Evolutionary conservation across 2,797 vertebrate genomes (phyloP), one percentile per base, ranked within the genome.

Genomic region (Sebastes diploproa): DNA sequence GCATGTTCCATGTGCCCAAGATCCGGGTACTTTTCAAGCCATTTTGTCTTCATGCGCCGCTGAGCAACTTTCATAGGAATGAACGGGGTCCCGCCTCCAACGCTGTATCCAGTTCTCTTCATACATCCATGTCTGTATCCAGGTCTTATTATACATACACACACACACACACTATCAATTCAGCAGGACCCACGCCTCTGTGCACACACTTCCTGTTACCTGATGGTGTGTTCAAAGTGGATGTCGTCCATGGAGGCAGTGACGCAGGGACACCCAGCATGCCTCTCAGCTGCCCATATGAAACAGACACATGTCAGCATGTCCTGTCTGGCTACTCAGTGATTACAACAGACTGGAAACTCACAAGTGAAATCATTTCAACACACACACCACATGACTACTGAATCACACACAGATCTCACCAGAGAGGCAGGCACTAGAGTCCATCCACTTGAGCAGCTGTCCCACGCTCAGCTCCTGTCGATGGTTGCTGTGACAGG

Each of bases 371-470:
- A 32, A 27, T 9, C 6, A 60, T 67, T 66, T 46, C 27, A 69
- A 62, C 14, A 75, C 16, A 75, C 16, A 75, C 22, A 72, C 8
- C 32, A 27, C 7, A 54, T 60, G 67, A 84, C 9, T 29, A 36
- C 7, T 55, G 6, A 25, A 10, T 58, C 9, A 2, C 6, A 32
- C 30, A 30, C 32, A 32, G 23, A n/a, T 14, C 94, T 95, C 56
- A 99, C 98, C 98, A 0, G 98, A 97, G 25, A 99, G 96, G 85
- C 98, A 99, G 86, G 98, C 98, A 0, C 96, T 95, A 1, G 96
- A 97, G 92, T 99, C 98, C 1, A 99, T 98, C 98, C 98, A 99
- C 46, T 99, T 99, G 72, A 99, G 97, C 90, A 99, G 95, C 92
- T 99, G 97, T 3, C 97, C 98, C 0, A 94, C 85, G 20, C 97